A percentile compares a stretch with the other conserved stretches of the same genome.
Conservation (phyloP, 2,888 invertebrate species). For the Netelia melanura region DNA sequence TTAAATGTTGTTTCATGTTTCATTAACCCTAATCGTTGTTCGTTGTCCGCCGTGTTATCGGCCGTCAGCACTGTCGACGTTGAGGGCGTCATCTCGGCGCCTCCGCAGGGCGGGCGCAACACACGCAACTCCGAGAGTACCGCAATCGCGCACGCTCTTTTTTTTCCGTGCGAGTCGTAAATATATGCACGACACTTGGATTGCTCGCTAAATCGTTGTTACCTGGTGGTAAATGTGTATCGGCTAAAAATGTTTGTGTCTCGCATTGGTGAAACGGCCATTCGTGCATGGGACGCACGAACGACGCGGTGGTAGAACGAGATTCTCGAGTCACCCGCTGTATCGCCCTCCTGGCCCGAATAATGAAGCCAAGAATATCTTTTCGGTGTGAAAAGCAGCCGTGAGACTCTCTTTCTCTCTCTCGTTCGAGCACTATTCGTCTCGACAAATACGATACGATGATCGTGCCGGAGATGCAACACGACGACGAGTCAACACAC, state of each 20-base stretch:
- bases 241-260: no score
- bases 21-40: constrained; percentile 49
- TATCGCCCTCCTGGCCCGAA: constrained; percentile 75
- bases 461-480: constrained; percentile 40
- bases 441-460: constrained; percentile 57
- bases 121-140: constrained; percentile 20
- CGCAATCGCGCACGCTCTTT: constrained; percentile 34
- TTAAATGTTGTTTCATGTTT: constrained; percentile 17
- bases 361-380: constrained; percentile 80
- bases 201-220: constrained; percentile 79
- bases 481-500: constrained; percentile 34
- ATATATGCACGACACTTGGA: constrained; percentile 33
- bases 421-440: constrained; percentile 45
- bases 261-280: no score
- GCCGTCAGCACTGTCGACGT: constrained; percentile 33
- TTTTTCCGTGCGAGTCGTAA: constrained; percentile 31
- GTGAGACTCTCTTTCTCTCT: constrained; percentile 32
- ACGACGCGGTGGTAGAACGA: no score
- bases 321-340: no score
- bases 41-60: constrained; percentile 9
- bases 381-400: constrained; percentile 37
- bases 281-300: no score
- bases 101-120: not conserved
- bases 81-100: constrained; percentile 53
- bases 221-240: constrained; percentile 69